Evolutionary conservation across 2,113 vertebrate species (phyloP).

Genomic region (Cairina moschata): DNA sequence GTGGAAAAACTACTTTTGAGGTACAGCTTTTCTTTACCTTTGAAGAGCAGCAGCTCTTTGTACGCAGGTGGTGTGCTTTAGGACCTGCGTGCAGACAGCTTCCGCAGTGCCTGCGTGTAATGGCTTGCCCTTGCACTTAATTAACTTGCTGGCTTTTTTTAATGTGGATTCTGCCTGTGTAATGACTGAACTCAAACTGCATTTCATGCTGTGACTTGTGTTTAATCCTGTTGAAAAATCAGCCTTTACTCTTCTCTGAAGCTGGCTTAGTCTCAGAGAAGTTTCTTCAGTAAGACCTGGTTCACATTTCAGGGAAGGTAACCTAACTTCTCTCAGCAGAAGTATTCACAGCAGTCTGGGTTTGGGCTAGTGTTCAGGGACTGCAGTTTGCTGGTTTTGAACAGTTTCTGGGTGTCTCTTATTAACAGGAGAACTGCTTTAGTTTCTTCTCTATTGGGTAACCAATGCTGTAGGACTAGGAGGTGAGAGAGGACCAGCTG

Average conservation of each 20-base stretch:
- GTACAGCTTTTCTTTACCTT: not conserved
- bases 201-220: slow-evolving; percentile 22
- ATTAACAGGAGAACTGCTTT: not conserved
- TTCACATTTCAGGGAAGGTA: slow-evolving; percentile 1
- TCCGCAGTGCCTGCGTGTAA: not conserved
- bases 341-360: not conserved
- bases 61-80: not conserved
- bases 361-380: not conserved
- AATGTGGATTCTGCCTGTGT: not conserved
- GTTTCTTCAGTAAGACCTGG: not conserved
- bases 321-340: not conserved
- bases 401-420: not conserved
- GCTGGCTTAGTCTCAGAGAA: not conserved
- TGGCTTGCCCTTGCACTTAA: not conserved
- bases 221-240: not conserved
- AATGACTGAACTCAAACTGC: not conserved
- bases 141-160: not conserved
- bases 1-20: not conserved
- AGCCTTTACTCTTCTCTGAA: not conserved
- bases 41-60: not conserved
- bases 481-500: not conserved
- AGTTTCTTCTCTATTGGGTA: not conserved
- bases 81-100: not conserved
- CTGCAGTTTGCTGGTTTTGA: accelerated
- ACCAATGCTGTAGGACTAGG: accelerated